These are phyloP conservation scores for Tetranychus truncatus DNA, from an alignment of 2,888 invertebrate species.

Conservation along the genomic window DNA sequence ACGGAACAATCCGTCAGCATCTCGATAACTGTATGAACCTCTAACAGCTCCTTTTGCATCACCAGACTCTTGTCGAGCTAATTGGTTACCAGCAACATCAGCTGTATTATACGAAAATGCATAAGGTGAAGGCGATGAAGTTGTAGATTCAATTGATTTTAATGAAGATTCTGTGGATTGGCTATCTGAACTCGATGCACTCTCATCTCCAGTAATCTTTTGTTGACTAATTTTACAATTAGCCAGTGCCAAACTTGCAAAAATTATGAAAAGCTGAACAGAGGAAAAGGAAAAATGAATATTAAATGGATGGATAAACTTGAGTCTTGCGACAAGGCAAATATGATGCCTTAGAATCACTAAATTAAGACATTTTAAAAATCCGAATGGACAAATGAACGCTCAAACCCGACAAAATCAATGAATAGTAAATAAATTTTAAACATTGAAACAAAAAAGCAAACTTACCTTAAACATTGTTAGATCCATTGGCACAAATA, in stretches of 20 bases:
- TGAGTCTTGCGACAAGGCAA: no score
- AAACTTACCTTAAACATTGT: no score
- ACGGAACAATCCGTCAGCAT: slow-evolving; percentile 12
- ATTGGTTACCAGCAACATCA: slow-evolving; percentile 7
- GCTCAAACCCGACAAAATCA: no score
- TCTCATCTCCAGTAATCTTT: background rate
- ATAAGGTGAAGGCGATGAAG: slow-evolving; percentile 5
- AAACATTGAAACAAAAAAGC: no score
- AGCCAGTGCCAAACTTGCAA: background rate
- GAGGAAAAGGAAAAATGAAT: background rate
- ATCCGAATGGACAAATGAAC: no score
- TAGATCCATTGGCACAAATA: no score
- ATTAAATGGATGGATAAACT: no score
- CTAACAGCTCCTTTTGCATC: slow-evolving; percentile 4
- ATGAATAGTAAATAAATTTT: no score
- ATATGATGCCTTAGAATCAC: no score
- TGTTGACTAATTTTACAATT: background rate
- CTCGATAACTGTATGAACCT: slow-evolving; percentile 10
- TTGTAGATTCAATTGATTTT: background rate
- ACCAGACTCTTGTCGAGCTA: slow-evolving; percentile 10
- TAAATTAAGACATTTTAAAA: no score
- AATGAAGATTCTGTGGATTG: background rate
- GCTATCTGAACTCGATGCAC: background rate
- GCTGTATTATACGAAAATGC: slow-evolving; percentile 1
- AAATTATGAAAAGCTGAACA: background rate